A percentile compares a stretch with the other conserved stretches of the same genome.
Evolutionary conservation across 2,113 vertebrate species (phyloP).

Genomic region (Isurus oxyrinchus): DNA sequence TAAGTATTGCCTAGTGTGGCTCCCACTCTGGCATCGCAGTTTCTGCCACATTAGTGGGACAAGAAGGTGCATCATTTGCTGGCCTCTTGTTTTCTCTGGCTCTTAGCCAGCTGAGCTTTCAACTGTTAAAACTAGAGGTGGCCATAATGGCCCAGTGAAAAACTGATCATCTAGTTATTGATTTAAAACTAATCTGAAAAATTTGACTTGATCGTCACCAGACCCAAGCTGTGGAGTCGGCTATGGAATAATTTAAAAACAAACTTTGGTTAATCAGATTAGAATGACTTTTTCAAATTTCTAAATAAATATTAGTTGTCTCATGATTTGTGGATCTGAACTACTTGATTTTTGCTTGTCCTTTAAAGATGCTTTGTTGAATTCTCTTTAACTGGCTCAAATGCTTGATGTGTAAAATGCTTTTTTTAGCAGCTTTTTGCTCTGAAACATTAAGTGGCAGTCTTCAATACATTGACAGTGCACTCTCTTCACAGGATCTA

Average conservation of each 20-base stretch:
- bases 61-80: too few species aligned
- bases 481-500: slow-evolving; percentile 50
- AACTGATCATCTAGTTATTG: neutral
- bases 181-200: neutral
- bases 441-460: neutral
- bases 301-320: too few species aligned
- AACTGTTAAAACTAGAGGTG: neutral
- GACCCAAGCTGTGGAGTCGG: neutral
- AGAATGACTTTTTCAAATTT: too few species aligned
- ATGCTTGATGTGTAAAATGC: too few species aligned
- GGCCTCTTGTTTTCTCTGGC: too few species aligned
- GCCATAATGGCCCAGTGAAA: neutral
- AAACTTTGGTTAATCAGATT: neutral
- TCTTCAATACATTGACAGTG: neutral
- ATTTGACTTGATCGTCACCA: neutral
- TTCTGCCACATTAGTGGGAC: too few species aligned
- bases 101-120: too few species aligned
- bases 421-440: too few species aligned
- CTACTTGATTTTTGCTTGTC: too few species aligned
- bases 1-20: too few species aligned
- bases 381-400: neutral
- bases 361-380: neutral
- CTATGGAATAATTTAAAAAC: neutral
- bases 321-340: neutral
- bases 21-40: too few species aligned